Evolutionary conservation across 1,140 invertebrate genomes (phyloP).

Genomic region (Atta texana): DNA sequence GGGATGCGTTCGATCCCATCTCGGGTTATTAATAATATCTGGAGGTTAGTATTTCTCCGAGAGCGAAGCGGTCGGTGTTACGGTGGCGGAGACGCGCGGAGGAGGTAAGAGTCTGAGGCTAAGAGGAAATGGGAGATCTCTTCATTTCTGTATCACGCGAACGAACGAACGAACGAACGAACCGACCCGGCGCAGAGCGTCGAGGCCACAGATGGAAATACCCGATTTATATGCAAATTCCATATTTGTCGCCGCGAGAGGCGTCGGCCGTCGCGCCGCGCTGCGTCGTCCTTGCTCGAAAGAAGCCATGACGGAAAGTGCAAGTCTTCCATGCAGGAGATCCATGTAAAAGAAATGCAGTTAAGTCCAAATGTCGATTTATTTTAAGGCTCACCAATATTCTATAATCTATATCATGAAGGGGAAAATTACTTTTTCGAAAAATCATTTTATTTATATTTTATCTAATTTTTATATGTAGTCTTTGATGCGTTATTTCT

Average conservation of each 20-base stretch:
- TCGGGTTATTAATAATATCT: slow-evolving; percentile 87
- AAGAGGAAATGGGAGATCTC: slow-evolving; percentile 82
- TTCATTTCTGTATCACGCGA: slow-evolving; percentile 86
- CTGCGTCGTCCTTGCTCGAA: slow-evolving; percentile 58
- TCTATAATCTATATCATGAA: neutral
- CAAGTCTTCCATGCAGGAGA: neutral
- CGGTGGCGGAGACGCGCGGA: slow-evolving; percentile 40
- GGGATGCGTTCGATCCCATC: slow-evolving; percentile 84
- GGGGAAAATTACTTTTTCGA: neutral
- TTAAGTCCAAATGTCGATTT: neutral
- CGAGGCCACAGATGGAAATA: slow-evolving; percentile 89
- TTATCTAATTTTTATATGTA: neutral
- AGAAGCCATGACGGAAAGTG: slow-evolving; percentile 59
- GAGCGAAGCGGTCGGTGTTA: slow-evolving; percentile 61
- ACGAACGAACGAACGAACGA: slow-evolving; percentile 77
- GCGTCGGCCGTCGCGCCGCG: slow-evolving; percentile 60
- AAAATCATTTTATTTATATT: neutral
- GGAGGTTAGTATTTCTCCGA: slow-evolving; percentile 84
- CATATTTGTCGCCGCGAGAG: slow-evolving; percentile 88
- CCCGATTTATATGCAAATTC: slow-evolving; percentile 91
- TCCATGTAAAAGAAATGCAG: neutral
- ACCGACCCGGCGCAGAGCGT: slow-evolving; percentile 64
- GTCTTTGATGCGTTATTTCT: neutral
- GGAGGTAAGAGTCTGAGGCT: slow-evolving; percentile 47
- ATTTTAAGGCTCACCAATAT: neutral